Evolutionary conservation across 2,797 vertebrate genomes (phyloP).

Genomic region (Tamandua tetradactyla): DNA sequence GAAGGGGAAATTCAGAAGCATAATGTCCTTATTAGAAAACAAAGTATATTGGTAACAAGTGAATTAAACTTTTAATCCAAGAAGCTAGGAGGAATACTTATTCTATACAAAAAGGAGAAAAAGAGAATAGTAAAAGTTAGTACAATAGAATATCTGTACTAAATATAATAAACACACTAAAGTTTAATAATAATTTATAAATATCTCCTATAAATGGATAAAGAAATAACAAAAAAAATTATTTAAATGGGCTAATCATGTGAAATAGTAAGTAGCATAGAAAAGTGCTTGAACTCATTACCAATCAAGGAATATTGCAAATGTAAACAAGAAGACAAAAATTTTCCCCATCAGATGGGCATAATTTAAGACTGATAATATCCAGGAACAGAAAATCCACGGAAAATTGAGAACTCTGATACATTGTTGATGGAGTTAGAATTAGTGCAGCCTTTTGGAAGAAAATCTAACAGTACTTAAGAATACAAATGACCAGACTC

Average conservation of each 20-base stretch:
- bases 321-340: conserved; percentile 11
- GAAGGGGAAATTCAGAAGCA: neutral
- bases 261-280: neutral
- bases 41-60: neutral
- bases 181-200: neutral
- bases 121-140: neutral
- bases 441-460: neutral
- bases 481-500: neutral
- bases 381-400: neutral
- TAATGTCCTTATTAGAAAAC: neutral
- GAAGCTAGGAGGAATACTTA: neutral
- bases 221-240: conserved; percentile 13
- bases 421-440: neutral
- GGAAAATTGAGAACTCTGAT: neutral
- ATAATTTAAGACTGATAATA: neutral
- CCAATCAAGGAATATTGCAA: neutral
- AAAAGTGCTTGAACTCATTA: neutral
- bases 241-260: neutral
- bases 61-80: conserved; percentile 38
- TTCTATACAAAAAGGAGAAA: neutral
- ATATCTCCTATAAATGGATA: neutral
- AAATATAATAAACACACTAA: conserved; percentile 34
- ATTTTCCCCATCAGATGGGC: neutral
- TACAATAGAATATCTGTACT: neutral
- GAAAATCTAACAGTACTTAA: neutral